A percentile compares a stretch with the other conserved stretches of the same genome.
Evolutionary conservation across 23 tunicate species (phyloP).

Genomic region (Trididemnum clinides): DNA sequence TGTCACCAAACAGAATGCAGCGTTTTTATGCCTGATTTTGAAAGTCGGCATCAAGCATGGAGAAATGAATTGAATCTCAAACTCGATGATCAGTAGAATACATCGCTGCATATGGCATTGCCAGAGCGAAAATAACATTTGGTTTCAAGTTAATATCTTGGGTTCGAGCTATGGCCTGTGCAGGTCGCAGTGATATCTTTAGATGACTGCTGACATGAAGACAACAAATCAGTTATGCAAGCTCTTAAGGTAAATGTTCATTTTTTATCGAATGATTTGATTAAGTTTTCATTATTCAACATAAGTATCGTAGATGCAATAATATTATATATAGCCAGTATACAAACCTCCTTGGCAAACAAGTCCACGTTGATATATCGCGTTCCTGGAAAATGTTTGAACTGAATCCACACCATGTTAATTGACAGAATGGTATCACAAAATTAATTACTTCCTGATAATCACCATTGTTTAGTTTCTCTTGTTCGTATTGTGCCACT

Average conservation of each 20-base stretch:
- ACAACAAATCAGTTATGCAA: neutral
- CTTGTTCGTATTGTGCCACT: slow-evolving; percentile 59
- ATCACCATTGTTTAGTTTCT: slow-evolving; percentile 30
- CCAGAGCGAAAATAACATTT: no score
- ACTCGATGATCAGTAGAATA: no score
- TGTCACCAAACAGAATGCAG: no score
- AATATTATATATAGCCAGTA: neutral
- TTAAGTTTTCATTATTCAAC: no score
- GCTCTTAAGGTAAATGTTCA: neutral
- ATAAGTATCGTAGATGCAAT: no score
- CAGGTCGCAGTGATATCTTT: no score
- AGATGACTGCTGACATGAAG: neutral
- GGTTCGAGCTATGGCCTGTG: no score
- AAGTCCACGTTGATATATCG: slow-evolving; percentile 54
- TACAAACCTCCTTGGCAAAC: slow-evolving; percentile 53
- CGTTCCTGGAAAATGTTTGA: slow-evolving; percentile 8
- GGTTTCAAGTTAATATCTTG: no score
- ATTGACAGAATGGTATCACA: slow-evolving; percentile 55
- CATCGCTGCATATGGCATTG: no score
- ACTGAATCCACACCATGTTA: slow-evolving; percentile 71
- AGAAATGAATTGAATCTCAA: no score
- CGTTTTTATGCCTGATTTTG: no score
- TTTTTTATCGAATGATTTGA: neutral
- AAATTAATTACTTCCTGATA: slow-evolving; percentile 61
- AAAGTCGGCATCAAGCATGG: no score